Evolutionary conservation across 2,888 invertebrate species (phyloP).

Genomic region (Fragum fragum): DNA sequence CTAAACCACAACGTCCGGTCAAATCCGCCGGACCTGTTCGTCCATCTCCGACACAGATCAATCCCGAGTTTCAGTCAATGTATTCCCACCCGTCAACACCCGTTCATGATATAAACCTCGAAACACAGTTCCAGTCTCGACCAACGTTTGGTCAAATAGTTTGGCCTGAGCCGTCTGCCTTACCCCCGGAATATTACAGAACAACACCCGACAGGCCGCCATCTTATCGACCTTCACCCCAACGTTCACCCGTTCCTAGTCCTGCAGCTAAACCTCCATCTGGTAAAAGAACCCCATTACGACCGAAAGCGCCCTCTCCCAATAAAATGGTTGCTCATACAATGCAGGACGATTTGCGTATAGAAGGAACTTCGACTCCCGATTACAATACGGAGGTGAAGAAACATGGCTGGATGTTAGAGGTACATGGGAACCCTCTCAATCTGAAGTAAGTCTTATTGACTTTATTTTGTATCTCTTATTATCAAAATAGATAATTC

Average conservation of each 20-base stretch:
- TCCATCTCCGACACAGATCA: constrained; percentile 48
- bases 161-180: constrained; percentile 9
- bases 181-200: neutral
- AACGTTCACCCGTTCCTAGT: constrained; percentile 35
- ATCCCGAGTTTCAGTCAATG: neutral
- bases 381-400: constrained; percentile 77
- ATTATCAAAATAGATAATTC: too few species aligned
- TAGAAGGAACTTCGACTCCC: constrained; percentile 44
- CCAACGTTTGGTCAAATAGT: neutral
- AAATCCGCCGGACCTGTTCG: constrained; percentile 74
- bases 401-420: constrained; percentile 84
- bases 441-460: constrained; percentile 80
- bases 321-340: constrained; percentile 51
- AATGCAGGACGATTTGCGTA: constrained; percentile 37
- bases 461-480: too few species aligned
- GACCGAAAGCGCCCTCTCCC: constrained; percentile 63
- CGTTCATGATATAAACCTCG: constrained; percentile 27
- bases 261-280: constrained; percentile 53
- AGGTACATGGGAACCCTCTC: constrained; percentile 84
- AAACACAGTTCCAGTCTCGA: constrained; percentile 4
- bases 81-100: constrained; percentile 31
- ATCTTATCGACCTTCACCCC: constrained; percentile 26
- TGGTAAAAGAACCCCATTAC: constrained; percentile 46
- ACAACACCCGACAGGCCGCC: constrained; percentile 10
- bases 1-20: constrained; percentile 67